Percentiles rank a stretch among this genome's conserved stretches.
Evolutionary conservation across 2,113 vertebrate genomes (phyloP).

Genomic region (Triplophysa rosa): DNA sequence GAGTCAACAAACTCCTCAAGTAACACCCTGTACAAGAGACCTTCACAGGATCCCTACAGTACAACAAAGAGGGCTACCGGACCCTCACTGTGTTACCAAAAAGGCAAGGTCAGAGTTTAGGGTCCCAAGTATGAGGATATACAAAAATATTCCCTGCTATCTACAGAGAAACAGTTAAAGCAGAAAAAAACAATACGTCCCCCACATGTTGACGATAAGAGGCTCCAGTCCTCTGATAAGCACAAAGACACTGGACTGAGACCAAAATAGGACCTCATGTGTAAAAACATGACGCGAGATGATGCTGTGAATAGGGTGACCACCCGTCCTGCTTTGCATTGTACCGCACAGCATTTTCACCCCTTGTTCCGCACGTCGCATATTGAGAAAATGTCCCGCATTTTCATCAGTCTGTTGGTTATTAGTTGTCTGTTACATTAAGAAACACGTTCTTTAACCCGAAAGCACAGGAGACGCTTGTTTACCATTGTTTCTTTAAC

Average conservation of each 20-base stretch:
- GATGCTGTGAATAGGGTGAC: background rate
- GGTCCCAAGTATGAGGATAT: conserved; percentile 42
- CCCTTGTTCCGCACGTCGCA: too few species aligned
- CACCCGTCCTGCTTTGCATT: too few species aligned
- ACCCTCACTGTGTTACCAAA: background rate
- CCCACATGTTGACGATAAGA: conserved; percentile 41
- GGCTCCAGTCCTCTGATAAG: conserved; percentile 32
- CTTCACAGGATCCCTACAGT: background rate
- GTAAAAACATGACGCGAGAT: conserved; percentile 10
- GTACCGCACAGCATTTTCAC: too few species aligned
- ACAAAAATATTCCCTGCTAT: conserved; percentile 51
- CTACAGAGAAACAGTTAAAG: conserved; percentile 55
- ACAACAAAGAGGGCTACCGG: background rate
- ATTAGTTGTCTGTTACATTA: too few species aligned
- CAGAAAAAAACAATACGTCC: conserved; percentile 54
- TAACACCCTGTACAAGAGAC: background rate
- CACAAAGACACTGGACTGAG: background rate
- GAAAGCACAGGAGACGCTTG: too few species aligned
- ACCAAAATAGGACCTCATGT: background rate
- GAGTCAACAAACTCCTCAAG: conserved; percentile 3
- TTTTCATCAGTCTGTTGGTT: too few species aligned
- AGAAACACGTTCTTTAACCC: too few species aligned
- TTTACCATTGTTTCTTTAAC: too few species aligned
- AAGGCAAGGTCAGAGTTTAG: background rate
- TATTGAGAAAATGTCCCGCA: too few species aligned